These are phyloP conservation scores for Xanthostigma xanthostigma DNA, from an alignment of 2,888 invertebrate genomes.

Conservation along the genomic window DNA sequence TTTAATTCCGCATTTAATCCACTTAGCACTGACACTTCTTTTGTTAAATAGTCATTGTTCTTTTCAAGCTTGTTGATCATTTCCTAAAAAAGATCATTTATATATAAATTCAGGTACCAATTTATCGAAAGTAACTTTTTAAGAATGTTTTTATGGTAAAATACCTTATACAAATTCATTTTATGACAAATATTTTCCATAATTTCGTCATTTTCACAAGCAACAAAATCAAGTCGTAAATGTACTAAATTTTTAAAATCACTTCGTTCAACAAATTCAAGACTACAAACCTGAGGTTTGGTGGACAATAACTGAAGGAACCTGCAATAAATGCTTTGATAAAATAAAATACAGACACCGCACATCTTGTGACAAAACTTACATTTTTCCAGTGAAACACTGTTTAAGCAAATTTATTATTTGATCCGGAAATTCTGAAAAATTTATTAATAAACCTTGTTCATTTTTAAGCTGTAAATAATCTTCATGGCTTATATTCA, in stretches of 20 bases:
- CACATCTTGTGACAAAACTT: background rate
- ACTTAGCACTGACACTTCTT: background rate
- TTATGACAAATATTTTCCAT: background rate
- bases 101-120: too few relatives aligned
- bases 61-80: background rate
- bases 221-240: slow-evolving; percentile 1
- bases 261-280: slow-evolving; percentile 5
- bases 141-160: too few relatives aligned
- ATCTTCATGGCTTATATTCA: slow-evolving; percentile 3
- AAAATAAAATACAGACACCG: background rate
- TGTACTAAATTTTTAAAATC: slow-evolving; percentile 5
- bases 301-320: background rate
- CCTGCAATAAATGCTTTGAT: background rate
- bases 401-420: slow-evolving; percentile 3
- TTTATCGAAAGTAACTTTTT: too few relatives aligned
- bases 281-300: background rate
- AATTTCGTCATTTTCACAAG: slow-evolving; percentile 2
- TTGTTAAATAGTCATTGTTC: slow-evolving; percentile 1
- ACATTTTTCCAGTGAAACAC: slow-evolving; percentile 2
- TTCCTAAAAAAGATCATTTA: background rate
- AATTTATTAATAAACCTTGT: slow-evolving; percentile 4
- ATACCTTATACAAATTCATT: background rate
- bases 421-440: slow-evolving; percentile 3
- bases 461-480: slow-evolving; percentile 3
- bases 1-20: too few relatives aligned